Evolutionary conservation across 2,888 invertebrate species (phyloP).

Genomic region (Dichetophora obliterata): DNA sequence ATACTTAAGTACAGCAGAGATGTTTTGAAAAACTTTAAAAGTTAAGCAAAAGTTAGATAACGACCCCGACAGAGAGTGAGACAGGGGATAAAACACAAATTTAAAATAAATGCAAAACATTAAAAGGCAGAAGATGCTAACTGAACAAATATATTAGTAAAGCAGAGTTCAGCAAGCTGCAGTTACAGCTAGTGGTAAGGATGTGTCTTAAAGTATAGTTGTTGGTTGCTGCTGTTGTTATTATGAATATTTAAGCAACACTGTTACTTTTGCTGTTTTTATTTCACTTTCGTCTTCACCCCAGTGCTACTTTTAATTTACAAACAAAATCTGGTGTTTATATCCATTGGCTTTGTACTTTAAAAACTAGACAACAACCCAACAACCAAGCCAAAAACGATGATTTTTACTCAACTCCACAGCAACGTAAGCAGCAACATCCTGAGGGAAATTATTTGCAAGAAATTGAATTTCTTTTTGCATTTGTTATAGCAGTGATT

Average conservation of each 20-base stretch:
- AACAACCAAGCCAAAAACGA: neutral
- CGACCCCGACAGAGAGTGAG: neutral
- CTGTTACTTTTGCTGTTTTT: neutral
- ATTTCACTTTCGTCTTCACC: too few relatives aligned
- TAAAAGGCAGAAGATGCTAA: too few relatives aligned
- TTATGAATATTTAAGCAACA: neutral
- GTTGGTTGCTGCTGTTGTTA: neutral
- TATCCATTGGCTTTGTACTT: neutral
- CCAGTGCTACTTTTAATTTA: too few relatives aligned
- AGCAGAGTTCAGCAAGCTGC: too few relatives aligned
- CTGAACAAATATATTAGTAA: too few relatives aligned
- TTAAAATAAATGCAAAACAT: too few relatives aligned
- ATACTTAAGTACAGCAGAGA: neutral
- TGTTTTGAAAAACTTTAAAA: too few relatives aligned
- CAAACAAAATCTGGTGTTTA: neutral
- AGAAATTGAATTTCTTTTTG: slow-evolving; percentile 1
- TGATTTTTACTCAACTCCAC: neutral
- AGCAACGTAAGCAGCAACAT: neutral
- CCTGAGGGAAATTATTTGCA: slow-evolving; percentile 7
- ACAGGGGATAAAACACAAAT: neutral
- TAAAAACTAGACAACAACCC: neutral
- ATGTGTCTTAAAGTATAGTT: too few relatives aligned
- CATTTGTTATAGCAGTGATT: neutral
- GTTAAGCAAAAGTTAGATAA: neutral
- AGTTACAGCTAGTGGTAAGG: too few relatives aligned